These are phyloP conservation scores for Temnothorax ravouxi DNA, from an alignment of 2,888 invertebrate genomes.

Conservation along the genomic window DNA sequence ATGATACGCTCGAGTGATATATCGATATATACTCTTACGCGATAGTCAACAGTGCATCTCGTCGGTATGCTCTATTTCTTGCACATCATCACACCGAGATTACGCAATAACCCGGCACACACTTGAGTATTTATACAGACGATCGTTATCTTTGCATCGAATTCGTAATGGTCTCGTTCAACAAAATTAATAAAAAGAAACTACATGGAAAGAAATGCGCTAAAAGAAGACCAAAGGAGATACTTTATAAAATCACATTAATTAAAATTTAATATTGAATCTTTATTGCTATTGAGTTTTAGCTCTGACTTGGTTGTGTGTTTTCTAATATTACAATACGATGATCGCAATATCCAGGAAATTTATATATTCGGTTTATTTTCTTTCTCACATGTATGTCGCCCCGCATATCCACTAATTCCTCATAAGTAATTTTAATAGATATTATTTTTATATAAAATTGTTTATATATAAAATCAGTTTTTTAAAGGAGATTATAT, in stretches of 20 bases:
- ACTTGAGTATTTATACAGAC: not conserved
- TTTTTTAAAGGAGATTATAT: not conserved
- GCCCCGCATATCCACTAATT: not conserved
- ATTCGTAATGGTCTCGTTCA: not conserved
- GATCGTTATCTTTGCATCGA: not conserved
- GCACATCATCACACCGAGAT: not conserved
- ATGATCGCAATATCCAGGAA: not conserved
- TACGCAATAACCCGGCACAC: not conserved
- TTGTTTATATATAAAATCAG: not conserved
- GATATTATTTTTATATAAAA: not conserved
- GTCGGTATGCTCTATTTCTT: slow-evolving; percentile 27
- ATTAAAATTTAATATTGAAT: slow-evolving; percentile 17
- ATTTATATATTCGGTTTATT: not conserved
- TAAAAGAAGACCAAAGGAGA: not conserved
- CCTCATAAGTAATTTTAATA: not conserved
- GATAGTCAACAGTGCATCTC: slow-evolving; percentile 33
- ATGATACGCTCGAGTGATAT: slow-evolving; percentile 70
- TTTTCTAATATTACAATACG: not conserved
- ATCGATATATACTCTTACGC: slow-evolving; percentile 68
- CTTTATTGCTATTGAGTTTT: not conserved
- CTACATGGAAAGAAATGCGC: not conserved
- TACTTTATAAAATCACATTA: not conserved
- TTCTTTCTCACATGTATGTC: not conserved
- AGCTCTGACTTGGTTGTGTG: not conserved
- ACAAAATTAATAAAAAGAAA: not conserved